Evolutionary conservation across 2,797 vertebrate genomes (phyloP).

Genomic region (Tokudaia muenninki): DNA sequence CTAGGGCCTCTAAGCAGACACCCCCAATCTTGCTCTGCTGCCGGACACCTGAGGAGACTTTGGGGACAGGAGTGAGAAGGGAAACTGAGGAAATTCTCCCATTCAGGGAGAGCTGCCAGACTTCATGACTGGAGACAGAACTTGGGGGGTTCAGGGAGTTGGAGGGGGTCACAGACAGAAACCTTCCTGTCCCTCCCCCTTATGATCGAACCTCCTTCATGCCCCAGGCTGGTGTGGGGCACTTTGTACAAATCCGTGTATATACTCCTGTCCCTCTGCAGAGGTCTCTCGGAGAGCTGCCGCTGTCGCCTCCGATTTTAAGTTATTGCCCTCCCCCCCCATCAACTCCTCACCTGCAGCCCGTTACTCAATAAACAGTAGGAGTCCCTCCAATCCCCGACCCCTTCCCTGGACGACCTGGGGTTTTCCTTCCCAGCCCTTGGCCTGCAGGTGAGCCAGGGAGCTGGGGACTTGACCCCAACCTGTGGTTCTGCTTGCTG

Average conservation of each 20-base stretch:
- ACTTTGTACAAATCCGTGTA: slow-evolving; percentile 85
- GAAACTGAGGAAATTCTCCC: slow-evolving; percentile 52
- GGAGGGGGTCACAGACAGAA: slow-evolving; percentile 62
- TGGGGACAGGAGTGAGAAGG: slow-evolving; percentile 48
- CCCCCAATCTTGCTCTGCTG: not conserved
- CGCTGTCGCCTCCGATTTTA: slow-evolving; percentile 77
- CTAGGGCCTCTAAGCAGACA: slow-evolving; percentile 11
- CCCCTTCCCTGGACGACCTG: not conserved
- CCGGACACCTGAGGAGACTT: slow-evolving; percentile 61
- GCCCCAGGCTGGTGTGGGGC: slow-evolving; percentile 80
- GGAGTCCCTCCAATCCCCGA: slow-evolving; percentile 25
- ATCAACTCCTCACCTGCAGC: slow-evolving; percentile 72
- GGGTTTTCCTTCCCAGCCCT: slow-evolving; percentile 67
- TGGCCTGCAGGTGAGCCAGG: slow-evolving; percentile 7
- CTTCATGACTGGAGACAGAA: slow-evolving; percentile 63
- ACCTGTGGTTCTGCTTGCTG: slow-evolving; percentile 5
- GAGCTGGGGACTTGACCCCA: slow-evolving; percentile 24
- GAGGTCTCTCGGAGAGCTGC: slow-evolving; percentile 72
- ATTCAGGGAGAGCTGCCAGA: slow-evolving; percentile 43
- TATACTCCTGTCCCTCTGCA: slow-evolving; percentile 76
- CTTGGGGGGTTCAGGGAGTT: not conserved
- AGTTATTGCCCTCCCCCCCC: slow-evolving; percentile 78
- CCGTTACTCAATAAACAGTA: slow-evolving; percentile 78
- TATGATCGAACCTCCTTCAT: slow-evolving; percentile 58
- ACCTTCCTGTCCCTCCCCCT: slow-evolving; percentile 60